Evolutionary conservation across 2,113 vertebrate species (phyloP).

Genomic region (Sitta europaea): DNA sequence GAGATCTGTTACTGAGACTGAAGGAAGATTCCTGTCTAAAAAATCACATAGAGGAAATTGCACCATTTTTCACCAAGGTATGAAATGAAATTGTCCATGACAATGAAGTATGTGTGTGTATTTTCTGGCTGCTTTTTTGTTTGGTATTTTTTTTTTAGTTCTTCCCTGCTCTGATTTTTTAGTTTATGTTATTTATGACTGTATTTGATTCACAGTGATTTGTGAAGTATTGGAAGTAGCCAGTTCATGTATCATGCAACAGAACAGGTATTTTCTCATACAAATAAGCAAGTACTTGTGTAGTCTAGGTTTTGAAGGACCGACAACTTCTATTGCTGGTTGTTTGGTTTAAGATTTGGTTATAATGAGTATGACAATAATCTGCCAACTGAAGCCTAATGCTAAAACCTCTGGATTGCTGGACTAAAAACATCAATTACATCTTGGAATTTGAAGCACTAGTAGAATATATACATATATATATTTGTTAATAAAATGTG

Average conservation of each 20-base stretch:
- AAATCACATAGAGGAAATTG: not conserved
- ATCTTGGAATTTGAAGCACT: not conserved
- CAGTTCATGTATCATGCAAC: not conserved
- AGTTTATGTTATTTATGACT: not conserved
- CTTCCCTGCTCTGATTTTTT: not conserved
- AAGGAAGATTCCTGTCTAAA: slow-evolving; percentile 46
- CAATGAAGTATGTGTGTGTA: not conserved
- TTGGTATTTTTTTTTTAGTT: not conserved
- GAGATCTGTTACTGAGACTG: slow-evolving; percentile 74
- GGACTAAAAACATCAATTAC: not conserved
- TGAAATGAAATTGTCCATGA: not conserved
- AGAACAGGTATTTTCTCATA: not conserved
- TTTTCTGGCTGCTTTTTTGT: not conserved
- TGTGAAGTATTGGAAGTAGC: not conserved
- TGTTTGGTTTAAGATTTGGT: not conserved
- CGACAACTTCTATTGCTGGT: not conserved
- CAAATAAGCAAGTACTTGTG: not conserved
- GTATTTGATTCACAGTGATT: not conserved
- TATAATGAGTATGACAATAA: not conserved
- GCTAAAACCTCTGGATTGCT: not conserved
- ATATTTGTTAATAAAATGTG: not conserved
- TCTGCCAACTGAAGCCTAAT: not conserved
- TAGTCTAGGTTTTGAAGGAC: not conserved
- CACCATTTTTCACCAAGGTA: not conserved
- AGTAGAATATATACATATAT: not conserved